Evolutionary conservation across 2,888 invertebrate species (phyloP).

Genomic region (Mesopsocus fuscifrons): DNA sequence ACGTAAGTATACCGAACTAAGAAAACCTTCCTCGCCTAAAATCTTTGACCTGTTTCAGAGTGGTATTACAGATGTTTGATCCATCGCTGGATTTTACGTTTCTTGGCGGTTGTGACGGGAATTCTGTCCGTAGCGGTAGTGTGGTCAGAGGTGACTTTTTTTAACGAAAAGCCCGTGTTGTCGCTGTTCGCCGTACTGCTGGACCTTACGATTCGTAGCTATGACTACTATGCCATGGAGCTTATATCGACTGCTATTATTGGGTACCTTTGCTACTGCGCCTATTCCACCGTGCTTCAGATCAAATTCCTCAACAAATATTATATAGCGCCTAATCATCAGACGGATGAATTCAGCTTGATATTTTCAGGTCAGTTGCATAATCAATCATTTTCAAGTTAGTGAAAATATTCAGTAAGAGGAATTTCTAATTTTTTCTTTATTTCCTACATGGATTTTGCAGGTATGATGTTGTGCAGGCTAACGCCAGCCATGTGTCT

Average conservation of each 20-base stretch:
- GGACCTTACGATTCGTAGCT: slow-evolving; percentile 53
- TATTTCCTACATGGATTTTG: too few species aligned
- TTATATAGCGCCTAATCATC: slow-evolving; percentile 92
- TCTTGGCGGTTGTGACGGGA: slow-evolving; percentile 49
- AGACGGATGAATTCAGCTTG: slow-evolving; percentile 96
- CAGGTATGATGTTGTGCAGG: slow-evolving; percentile 93
- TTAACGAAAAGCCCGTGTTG: slow-evolving; percentile 75
- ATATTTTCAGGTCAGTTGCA: slow-evolving; percentile 66
- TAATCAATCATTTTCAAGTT: too few species aligned
- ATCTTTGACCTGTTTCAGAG: slow-evolving; percentile 55
- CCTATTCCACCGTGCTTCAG: slow-evolving; percentile 94
- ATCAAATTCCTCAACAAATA: slow-evolving; percentile 91
- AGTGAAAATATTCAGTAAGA: too few species aligned
- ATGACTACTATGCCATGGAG: slow-evolving; percentile 90
- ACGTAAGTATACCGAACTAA: too few species aligned
- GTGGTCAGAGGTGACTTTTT: slow-evolving; percentile 99
- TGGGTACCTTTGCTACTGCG: slow-evolving; percentile 90
- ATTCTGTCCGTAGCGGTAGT: slow-evolving; percentile 77
- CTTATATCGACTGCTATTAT: slow-evolving; percentile 82
- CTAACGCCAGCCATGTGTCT: slow-evolving; percentile 96
- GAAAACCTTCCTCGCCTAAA: too few species aligned
- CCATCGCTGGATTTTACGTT: slow-evolving; percentile 54
- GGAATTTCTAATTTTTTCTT: too few species aligned
- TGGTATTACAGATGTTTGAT: slow-evolving; percentile 93
- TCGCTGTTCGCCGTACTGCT: slow-evolving; percentile 94